A percentile compares a stretch with the other conserved stretches of the same genome.
These are phyloP conservation scores for Dasysyrphus albostriatus DNA, from an alignment of 2,888 invertebrate species.

Conservation along the genomic window DNA sequence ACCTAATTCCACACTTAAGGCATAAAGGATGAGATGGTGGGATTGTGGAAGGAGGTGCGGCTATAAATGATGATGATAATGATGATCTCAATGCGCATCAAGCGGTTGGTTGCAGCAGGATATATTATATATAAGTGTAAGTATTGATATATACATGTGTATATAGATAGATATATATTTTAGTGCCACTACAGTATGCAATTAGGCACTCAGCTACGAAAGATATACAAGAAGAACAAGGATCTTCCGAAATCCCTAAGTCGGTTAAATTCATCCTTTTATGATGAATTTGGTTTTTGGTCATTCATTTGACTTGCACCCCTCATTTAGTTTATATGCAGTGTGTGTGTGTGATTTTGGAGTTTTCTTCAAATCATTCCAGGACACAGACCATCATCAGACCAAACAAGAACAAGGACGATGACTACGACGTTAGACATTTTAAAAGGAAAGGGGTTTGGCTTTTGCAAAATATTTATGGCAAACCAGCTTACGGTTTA, in stretches of 20 bases:
- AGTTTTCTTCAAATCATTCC: conserved; percentile 31
- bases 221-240: conserved; percentile 43
- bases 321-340: conserved; percentile 56
- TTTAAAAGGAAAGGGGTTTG: conserved; percentile 35
- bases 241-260: conserved; percentile 58
- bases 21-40: conserved; percentile 35
- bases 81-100: conserved; percentile 59
- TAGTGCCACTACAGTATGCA: conserved; percentile 52
- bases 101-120: conserved; percentile 3
- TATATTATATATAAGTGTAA: not conserved
- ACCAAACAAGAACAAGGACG: conserved; percentile 16
- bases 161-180: not conserved
- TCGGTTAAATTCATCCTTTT: conserved; percentile 69
- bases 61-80: conserved; percentile 36
- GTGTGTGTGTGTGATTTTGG: not conserved
- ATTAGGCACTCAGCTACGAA: conserved; percentile 63
- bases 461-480: conserved; percentile 72
- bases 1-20: conserved; percentile 55
- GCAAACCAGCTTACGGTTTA: conserved; percentile 69
- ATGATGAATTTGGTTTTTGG: conserved; percentile 74
- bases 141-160: not conserved
- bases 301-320: conserved; percentile 67
- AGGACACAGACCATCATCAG: not conserved
- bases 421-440: conserved; percentile 3
- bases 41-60: not conserved